These are phyloP conservation scores for Channallabes apus DNA, from an alignment of 2,797 vertebrate species.

Conservation along the genomic window DNA sequence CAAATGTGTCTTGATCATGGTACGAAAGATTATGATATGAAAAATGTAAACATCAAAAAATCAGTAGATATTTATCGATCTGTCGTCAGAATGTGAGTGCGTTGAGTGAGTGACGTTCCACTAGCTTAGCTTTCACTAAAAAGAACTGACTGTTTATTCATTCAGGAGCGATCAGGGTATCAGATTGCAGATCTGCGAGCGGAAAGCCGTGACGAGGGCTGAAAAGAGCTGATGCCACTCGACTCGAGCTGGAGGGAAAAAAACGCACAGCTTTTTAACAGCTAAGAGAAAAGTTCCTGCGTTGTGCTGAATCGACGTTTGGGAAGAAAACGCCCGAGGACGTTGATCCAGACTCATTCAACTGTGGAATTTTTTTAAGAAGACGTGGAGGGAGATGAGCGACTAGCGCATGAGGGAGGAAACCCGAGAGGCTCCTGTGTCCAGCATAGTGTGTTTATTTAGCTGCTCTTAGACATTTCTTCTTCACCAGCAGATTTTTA, in stretches of 20 bases:
- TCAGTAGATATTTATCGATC: background rate
- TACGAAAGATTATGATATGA: background rate
- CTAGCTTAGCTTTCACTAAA: background rate
- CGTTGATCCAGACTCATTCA: constrained; percentile 36
- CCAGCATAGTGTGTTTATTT: constrained; percentile 45
- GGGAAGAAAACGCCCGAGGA: constrained; percentile 46
- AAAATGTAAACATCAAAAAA: background rate
- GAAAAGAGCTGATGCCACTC: constrained; percentile 43
- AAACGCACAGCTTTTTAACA: background rate
- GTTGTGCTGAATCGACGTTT: constrained; percentile 55
- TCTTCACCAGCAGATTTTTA: constrained; percentile 28
- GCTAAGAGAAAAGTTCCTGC: constrained; percentile 50
- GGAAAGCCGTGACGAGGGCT: constrained; percentile 22
- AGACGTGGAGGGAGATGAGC: constrained; percentile 43
- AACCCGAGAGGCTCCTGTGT: constrained; percentile 12
- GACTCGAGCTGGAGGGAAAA: background rate
- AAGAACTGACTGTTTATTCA: background rate
- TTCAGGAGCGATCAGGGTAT: background rate
- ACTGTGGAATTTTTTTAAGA: constrained; percentile 20
- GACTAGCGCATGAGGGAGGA: background rate
- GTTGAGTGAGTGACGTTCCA: background rate
- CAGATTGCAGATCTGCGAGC: constrained; percentile 7
- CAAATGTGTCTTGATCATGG: background rate
- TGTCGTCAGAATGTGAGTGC: background rate
- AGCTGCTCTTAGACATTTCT: constrained; percentile 21